Conservation (phyloP, 1,140 invertebrate species). For the Formica exsecta region DNA sequence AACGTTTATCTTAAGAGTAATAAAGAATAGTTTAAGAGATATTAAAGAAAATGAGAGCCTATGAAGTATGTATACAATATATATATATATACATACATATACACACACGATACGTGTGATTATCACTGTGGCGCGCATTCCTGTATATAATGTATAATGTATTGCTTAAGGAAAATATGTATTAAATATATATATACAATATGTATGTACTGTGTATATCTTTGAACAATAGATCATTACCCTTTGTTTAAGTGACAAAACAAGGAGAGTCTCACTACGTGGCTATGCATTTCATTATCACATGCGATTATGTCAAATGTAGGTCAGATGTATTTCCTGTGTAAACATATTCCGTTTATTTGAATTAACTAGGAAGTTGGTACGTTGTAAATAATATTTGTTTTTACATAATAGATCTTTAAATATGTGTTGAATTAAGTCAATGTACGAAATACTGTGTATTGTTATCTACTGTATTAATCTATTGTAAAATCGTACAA, state of each 20-base stretch:
- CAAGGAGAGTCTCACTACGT: background rate
- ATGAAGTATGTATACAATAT: conserved; percentile 2
- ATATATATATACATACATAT: background rate
- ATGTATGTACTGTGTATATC: conserved; percentile 14
- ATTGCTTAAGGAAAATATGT: conserved; percentile 11
- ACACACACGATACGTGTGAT: background rate
- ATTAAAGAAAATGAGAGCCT: background rate
- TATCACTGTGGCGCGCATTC: conserved; percentile 25
- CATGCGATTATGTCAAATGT: background rate
- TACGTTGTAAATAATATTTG: conserved; percentile 32
- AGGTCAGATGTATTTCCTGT: background rate
- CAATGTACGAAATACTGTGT: background rate
- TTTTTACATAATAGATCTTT: background rate
- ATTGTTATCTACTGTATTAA: background rate
- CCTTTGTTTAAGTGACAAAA: background rate
- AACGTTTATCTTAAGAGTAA: background rate
- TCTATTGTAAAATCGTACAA: background rate
- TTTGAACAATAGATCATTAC: background rate
- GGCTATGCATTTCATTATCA: background rate
- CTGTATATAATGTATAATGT: conserved; percentile 22
- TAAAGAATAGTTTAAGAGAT: conserved; percentile 13
- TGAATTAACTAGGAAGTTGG: background rate
- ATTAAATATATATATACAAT: conserved; percentile 35
- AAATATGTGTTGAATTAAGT: background rate
- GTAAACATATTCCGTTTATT: background rate